Conservation (phyloP, 1,140 invertebrate species). For the Calycopis cecrops region DNA sequence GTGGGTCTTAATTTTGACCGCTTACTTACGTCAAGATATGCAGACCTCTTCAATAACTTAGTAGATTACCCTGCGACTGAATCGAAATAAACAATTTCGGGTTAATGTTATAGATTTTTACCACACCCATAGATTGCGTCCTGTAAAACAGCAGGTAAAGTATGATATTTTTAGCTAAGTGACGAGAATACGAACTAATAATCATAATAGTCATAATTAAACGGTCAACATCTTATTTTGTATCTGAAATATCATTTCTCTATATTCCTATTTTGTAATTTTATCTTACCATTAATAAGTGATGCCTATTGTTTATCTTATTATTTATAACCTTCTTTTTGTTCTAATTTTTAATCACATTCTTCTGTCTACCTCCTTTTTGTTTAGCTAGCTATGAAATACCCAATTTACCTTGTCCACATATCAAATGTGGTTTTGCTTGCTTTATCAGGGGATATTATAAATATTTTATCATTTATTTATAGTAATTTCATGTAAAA, state of each 20-base stretch:
- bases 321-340: slow-evolving; percentile 7
- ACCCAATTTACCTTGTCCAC: neutral
- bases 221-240: neutral
- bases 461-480: no score
- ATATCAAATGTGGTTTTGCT: no score
- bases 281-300: neutral
- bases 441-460: no score
- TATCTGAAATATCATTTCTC: neutral
- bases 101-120: slow-evolving; percentile 1
- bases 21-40: neutral
- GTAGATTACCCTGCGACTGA: neutral
- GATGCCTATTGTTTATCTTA: neutral
- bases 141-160: neutral
- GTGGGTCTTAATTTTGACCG: slow-evolving; percentile 7
- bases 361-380: neutral
- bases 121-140: neutral
- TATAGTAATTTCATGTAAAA: no score
- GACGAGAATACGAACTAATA: neutral
- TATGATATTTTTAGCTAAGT: slow-evolving; percentile 1
- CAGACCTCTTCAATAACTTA: neutral
- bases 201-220: neutral
- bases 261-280: slow-evolving; percentile 6
- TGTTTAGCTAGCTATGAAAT: neutral
- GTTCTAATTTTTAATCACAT: neutral
- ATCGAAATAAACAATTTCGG: neutral